Conservation (phyloP, 2,888 invertebrate genomes). For the Diaphora mendica region DNA sequence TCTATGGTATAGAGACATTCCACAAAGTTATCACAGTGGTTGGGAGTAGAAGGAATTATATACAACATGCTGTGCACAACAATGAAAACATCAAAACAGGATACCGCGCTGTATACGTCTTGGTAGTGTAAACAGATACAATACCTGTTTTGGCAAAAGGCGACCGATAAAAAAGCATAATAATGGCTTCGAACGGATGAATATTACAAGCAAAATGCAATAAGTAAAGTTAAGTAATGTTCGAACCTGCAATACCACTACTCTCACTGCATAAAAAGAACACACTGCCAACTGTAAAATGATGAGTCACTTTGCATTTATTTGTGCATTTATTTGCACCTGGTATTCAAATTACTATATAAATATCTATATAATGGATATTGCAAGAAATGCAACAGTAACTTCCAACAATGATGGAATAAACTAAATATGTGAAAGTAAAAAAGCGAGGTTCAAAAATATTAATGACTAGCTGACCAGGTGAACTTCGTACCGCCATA, state of each 20-base stretch:
- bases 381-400: not conserved
- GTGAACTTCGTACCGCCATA: no score
- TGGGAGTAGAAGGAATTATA: no score
- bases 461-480: no score
- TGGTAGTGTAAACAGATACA: not conserved
- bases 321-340: not conserved
- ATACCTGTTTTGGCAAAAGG: conserved; percentile 4
- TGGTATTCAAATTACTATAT: not conserved
- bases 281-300: not conserved
- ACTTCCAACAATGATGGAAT: not conserved
- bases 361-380: not conserved
- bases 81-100: no score
- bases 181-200: not conserved
- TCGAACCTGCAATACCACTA: not conserved
- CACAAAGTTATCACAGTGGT: no score
- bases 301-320: conserved; percentile 1
- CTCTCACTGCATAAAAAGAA: not conserved
- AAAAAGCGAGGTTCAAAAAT: not conserved
- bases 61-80: not conserved
- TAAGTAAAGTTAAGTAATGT: conserved; percentile 4
- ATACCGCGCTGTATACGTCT: no score
- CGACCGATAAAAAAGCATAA: not conserved
- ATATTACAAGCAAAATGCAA: not conserved
- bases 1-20: no score
- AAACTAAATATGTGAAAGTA: not conserved